These are phyloP conservation scores for Spicauda simplicius DNA, from an alignment of 2,888 invertebrate genomes.

Conservation along the genomic window DNA sequence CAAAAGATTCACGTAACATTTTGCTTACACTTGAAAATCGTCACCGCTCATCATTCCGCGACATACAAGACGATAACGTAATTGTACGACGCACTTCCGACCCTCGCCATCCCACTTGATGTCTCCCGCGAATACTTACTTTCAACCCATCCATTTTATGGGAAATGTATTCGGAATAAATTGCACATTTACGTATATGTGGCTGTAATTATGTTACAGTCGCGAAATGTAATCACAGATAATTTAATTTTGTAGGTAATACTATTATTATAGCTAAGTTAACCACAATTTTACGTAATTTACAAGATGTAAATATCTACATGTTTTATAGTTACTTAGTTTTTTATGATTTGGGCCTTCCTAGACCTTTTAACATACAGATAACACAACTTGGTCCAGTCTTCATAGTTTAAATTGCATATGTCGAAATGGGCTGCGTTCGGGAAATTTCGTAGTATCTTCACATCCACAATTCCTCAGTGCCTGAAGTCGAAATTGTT, in stretches of 20 bases:
- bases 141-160: not conserved
- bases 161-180: not conserved
- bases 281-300: too few relatives aligned
- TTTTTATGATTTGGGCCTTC: too few relatives aligned
- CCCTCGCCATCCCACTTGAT: slow-evolving; percentile 9
- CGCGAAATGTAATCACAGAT: not conserved
- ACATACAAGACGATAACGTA: slow-evolving; percentile 14
- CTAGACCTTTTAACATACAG: too few relatives aligned
- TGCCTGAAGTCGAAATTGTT: too few relatives aligned
- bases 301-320: too few relatives aligned
- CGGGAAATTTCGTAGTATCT: too few relatives aligned
- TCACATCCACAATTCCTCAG: too few relatives aligned
- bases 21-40: not conserved
- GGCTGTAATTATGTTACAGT: not conserved
- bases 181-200: not conserved
- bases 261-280: too few relatives aligned
- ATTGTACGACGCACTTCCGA: slow-evolving; percentile 26
- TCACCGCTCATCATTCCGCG: slow-evolving; percentile 3
- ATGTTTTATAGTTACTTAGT: too few relatives aligned
- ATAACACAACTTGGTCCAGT: too few relatives aligned
- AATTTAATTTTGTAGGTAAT: not conserved
- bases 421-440: too few relatives aligned
- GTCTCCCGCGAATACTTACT: not conserved
- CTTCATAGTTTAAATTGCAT: too few relatives aligned
- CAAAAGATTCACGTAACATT: not conserved